Base-by-base conservation (phyloP, 2,888 invertebrate species). In the Patella pellucida region DNA sequence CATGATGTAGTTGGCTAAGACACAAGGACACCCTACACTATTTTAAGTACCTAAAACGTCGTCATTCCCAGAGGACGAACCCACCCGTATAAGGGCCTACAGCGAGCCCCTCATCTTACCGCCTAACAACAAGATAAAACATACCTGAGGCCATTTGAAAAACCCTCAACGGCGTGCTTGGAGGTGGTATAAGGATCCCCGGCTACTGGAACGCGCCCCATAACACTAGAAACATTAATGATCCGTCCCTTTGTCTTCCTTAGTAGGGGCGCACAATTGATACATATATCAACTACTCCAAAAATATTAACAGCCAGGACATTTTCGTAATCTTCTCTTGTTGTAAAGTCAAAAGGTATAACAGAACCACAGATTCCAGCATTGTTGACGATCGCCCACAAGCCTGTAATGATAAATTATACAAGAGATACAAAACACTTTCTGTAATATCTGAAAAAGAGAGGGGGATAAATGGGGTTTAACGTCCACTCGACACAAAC, bases 291-390 rank as follows among this genome's bases (percentile, higher is more conserved):
- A 14, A 91, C 86, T 5, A 90, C 85, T 11, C 91, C 91, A 72
- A 85, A 86, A 4, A 88, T 75, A 79, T 91, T 91, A 54, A 89
- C 85, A 7, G 82, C 78, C 50, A 86, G 78, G 15, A 78, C 78
- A 1, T 71, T 67, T 50, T 81, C 76, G 80, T 89, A 91, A 72
- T 90, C 89, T 3, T 87, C 85, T 2, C 85, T 75, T 0, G 84
- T 78, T 16, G 89, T 80, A 85, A 89, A 90, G 77, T 91, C 91
- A 51, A 86, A 84, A 1, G 84, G 84, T 19, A 87, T 85, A 12
- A 85, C 76, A 14, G 80, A 71, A 1, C 85, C 85, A 56, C 82
- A 74, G 1, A 41, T 41, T 41, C 41, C 41, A 41, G 41, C 41
- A 41, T 41, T 41, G 41, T 41, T 41, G 41, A 41, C 41, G 41